Conservation (phyloP, 2,113 vertebrate species). For the Zosterops hypoxanthus region DNA sequence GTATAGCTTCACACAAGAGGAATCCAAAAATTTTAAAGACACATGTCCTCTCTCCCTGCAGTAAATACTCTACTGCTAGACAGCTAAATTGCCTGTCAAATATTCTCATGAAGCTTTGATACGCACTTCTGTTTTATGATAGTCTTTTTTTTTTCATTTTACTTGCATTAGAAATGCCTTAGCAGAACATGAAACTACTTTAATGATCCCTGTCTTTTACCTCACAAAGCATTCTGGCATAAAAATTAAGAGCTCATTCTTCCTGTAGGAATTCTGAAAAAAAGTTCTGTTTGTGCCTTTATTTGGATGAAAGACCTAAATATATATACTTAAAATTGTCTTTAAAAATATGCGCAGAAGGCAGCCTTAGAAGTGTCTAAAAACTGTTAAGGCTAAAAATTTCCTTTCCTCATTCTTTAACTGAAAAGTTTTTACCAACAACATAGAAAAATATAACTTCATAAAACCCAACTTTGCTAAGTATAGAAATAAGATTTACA, state of each 20-base stretch:
- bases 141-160: conserved; percentile 5
- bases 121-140: conserved; percentile 33
- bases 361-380: background rate
- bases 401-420: background rate
- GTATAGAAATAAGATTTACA: background rate
- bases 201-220: conserved; percentile 5
- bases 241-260: background rate
- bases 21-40: conserved; percentile 25
- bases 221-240: background rate
- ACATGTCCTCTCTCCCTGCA: conserved; percentile 34
- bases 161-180: conserved; percentile 28
- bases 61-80: conserved; percentile 55
- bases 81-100: conserved; percentile 66
- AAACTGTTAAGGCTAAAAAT: background rate
- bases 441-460: background rate
- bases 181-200: conserved; percentile 39
- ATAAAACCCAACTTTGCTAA: background rate
- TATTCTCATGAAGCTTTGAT: conserved; percentile 53
- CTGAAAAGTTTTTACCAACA: background rate
- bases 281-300: background rate
- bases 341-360: background rate
- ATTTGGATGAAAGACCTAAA: background rate
- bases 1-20: background rate
- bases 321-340: background rate
- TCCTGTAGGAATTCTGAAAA: background rate